A percentile compares a stretch with the other conserved stretches of the same genome.
Conservation (phyloP, 1,140 invertebrate species). For the Manduca sexta region DNA sequence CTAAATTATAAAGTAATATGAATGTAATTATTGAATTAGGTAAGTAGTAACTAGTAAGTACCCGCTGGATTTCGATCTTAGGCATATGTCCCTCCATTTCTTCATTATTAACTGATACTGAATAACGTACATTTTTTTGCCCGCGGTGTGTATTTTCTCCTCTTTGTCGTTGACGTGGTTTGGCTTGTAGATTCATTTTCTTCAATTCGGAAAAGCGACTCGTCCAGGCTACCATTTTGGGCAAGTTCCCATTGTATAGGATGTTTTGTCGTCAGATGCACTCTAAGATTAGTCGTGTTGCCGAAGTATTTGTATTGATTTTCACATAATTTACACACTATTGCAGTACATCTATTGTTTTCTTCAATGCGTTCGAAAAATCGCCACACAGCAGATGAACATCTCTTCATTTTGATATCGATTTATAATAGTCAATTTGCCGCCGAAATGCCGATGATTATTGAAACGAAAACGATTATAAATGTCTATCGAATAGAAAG, state of each 20-base stretch:
- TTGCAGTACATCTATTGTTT: constrained; percentile 47
- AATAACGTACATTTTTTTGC: constrained; percentile 63
- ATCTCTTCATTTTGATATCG: constrained; percentile 56
- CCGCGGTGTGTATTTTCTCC: constrained; percentile 38
- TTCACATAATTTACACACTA: constrained; percentile 67
- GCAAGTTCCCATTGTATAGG: constrained; percentile 62
- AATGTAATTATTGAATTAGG: too few relatives aligned
- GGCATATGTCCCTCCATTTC: constrained; percentile 35
- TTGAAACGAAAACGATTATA: constrained; percentile 50
- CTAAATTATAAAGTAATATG: constrained; percentile 1
- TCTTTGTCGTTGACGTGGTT: constrained; percentile 25
- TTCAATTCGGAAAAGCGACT: constrained; percentile 31
- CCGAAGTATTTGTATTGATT: constrained; percentile 62
- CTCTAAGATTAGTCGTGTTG: constrained; percentile 61
- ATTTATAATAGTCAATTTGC: constrained; percentile 44
- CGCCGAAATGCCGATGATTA: constrained; percentile 38
- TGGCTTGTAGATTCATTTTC: constrained; percentile 46
- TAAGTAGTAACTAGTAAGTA: too few relatives aligned
- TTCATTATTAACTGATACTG: constrained; percentile 54
- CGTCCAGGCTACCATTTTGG: constrained; percentile 50
- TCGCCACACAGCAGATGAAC: constrained; percentile 58
- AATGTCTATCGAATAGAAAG: constrained; percentile 51
- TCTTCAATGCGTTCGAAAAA: constrained; percentile 64
- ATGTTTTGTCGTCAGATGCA: constrained; percentile 58
- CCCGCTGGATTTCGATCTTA: constrained; percentile 59